Conservation (phyloP, 2,888 invertebrate species). For the Conomelus anceps region DNA sequence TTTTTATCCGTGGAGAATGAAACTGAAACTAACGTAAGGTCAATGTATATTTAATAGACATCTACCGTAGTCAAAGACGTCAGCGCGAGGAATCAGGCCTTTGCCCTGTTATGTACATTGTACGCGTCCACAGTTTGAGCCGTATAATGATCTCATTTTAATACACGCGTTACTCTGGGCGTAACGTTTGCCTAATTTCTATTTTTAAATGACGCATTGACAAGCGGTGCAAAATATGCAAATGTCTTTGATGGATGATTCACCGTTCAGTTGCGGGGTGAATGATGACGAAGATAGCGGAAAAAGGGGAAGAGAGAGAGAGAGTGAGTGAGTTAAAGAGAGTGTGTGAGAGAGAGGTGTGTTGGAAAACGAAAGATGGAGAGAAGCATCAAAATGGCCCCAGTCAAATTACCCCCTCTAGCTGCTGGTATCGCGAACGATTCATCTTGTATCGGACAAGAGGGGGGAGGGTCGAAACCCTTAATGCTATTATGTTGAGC, state of each 20-base stretch:
- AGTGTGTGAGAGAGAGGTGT: not conserved
- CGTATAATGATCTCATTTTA: not conserved
- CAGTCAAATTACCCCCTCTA: constrained; percentile 13
- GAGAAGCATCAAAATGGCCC: constrained; percentile 1
- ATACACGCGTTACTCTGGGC: not conserved
- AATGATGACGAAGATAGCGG: not conserved
- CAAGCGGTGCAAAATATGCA: not conserved
- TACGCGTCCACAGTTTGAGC: not conserved
- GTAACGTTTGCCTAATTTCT: constrained; percentile 4
- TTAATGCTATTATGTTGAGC: constrained; percentile 7
- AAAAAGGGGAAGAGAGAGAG: not conserved
- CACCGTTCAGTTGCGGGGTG: not conserved
- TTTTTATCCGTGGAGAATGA: not conserved
- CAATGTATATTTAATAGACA: not conserved
- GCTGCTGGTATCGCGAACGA: not conserved
- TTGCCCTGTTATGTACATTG: not conserved
- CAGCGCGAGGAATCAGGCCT: not conserved
- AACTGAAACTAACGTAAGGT: not conserved
- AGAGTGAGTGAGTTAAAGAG: not conserved
- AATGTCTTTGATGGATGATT: constrained; percentile 4
- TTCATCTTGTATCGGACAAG: constrained; percentile 12
- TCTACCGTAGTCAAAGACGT: not conserved
- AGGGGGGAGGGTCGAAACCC: not conserved
- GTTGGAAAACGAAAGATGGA: not conserved
- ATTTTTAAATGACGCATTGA: not conserved